Evolutionary conservation across 2,113 vertebrate species (phyloP).

Genomic region (Marmota flaviventris): DNA sequence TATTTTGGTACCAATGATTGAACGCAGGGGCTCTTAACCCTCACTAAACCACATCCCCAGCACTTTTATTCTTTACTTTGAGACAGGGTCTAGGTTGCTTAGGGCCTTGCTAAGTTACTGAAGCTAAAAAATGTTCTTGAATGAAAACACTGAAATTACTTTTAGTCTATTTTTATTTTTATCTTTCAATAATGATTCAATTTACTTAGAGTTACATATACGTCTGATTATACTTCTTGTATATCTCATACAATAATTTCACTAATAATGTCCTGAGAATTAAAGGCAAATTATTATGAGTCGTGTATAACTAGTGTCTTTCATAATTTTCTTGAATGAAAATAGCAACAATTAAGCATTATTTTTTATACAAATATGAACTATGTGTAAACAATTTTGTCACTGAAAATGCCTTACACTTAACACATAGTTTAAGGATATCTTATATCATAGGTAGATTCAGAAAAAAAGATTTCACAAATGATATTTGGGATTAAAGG

Average conservation of each 20-base stretch:
- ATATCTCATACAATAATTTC: not conserved
- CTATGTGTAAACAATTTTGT: not conserved
- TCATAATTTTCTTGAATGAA: not conserved
- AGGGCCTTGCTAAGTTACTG: too few relatives aligned
- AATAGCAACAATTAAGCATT: not conserved
- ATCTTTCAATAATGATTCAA: not conserved
- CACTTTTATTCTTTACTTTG: too few relatives aligned
- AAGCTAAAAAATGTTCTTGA: not conserved
- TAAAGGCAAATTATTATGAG: not conserved
- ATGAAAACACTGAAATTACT: not conserved
- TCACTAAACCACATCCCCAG: too few relatives aligned
- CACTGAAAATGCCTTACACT: not conserved
- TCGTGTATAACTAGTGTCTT: not conserved
- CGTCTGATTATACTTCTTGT: not conserved
- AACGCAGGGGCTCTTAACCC: too few relatives aligned
- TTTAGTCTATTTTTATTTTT: not conserved
- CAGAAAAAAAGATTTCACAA: not conserved
- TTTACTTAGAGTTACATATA: not conserved
- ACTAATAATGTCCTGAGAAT: not conserved
- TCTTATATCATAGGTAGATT: not conserved
- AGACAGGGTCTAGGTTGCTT: too few relatives aligned
- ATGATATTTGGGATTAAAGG: not conserved
- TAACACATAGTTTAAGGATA: not conserved
- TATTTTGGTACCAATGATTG: too few relatives aligned
- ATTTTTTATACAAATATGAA: not conserved